phyloP scores from a whole-genome alignment of 2,888 invertebrate species.

The Ctena decussata region DNA sequence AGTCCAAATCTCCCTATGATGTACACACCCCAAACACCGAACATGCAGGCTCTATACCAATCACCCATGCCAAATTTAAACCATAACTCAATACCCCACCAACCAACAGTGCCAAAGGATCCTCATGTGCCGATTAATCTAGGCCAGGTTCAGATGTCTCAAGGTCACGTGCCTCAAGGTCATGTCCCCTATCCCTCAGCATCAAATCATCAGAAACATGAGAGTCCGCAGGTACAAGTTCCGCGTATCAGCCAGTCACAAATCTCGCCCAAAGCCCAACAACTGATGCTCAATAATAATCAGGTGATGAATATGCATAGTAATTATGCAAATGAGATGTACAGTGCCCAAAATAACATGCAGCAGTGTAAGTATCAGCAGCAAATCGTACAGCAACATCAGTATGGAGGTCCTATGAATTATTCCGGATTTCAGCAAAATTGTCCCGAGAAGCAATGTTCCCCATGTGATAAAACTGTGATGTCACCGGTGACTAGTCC shows the following conservation, averaged over 20 bases:
- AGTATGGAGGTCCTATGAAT: conserved; percentile 55
- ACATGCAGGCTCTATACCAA: conserved; percentile 63
- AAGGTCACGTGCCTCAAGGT: conserved; percentile 51
- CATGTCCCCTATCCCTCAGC: conserved; percentile 54
- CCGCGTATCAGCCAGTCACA: conserved; percentile 86
- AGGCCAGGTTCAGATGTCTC: conserved; percentile 20
- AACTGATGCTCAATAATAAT: conserved; percentile 67
- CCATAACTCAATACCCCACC: conserved; percentile 49
- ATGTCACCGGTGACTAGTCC: conserved; percentile 87
- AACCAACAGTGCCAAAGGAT: conserved; percentile 45
- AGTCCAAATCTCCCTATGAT: conserved; percentile 39
- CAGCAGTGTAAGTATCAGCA: conserved; percentile 53
- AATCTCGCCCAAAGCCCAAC: conserved; percentile 82
- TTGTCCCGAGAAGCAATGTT: conserved; percentile 62
- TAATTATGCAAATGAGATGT: conserved; percentile 51
- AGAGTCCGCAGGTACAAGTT: conserved; percentile 86
- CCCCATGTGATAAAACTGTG: conserved; percentile 77
- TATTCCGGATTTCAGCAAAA: conserved; percentile 49
- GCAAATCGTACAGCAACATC: conserved; percentile 49
- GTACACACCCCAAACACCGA: conserved; percentile 54
- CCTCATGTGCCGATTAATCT: conserved; percentile 58
- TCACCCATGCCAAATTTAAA: conserved; percentile 57
- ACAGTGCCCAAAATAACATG: conserved; percentile 39
- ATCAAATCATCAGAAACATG: conserved; percentile 67
- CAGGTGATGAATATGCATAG: conserved; percentile 40